Conservation (phyloP, 2,113 vertebrate genomes). For the Paramormyrops kingsleyae region DNA sequence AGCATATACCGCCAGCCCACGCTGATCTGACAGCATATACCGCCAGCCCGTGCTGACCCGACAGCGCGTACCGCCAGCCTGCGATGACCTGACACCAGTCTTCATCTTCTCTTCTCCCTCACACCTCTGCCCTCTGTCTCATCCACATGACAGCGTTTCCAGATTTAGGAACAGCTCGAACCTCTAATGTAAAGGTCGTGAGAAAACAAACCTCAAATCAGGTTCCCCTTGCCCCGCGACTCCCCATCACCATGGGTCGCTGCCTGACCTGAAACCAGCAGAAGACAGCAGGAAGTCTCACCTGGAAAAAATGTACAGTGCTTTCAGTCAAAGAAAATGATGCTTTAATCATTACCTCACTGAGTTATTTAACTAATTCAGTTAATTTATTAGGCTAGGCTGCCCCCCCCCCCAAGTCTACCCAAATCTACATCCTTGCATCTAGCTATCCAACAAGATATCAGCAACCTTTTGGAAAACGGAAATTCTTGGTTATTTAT, state of each 20-base stretch:
- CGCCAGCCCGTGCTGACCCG: neutral
- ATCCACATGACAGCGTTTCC: neutral
- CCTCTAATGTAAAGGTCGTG: neutral
- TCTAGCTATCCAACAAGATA: neutral
- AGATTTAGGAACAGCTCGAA: neutral
- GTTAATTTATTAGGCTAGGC: neutral
- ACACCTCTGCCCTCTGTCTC: neutral
- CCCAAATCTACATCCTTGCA: neutral
- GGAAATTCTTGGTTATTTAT: neutral
- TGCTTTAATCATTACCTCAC: neutral
- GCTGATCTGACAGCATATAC: neutral
- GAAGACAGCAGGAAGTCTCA: neutral
- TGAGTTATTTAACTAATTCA: neutral
- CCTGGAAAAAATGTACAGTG: neutral
- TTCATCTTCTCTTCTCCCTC: neutral
- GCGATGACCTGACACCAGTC: neutral
- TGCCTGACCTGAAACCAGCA: neutral
- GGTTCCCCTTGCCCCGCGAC: neutral
- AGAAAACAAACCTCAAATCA: neutral
- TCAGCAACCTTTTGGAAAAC: neutral
- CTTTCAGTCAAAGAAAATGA: neutral
- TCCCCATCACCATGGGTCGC: neutral
- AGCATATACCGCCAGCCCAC: rapidly evolving
- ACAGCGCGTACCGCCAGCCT: neutral
- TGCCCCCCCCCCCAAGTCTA: neutral